Percentiles rank a stretch among this genome's conserved stretches.
phyloP scores from a whole-genome alignment of 2,797 vertebrate genomes.

The Phyllotis vaccarum region DNA sequence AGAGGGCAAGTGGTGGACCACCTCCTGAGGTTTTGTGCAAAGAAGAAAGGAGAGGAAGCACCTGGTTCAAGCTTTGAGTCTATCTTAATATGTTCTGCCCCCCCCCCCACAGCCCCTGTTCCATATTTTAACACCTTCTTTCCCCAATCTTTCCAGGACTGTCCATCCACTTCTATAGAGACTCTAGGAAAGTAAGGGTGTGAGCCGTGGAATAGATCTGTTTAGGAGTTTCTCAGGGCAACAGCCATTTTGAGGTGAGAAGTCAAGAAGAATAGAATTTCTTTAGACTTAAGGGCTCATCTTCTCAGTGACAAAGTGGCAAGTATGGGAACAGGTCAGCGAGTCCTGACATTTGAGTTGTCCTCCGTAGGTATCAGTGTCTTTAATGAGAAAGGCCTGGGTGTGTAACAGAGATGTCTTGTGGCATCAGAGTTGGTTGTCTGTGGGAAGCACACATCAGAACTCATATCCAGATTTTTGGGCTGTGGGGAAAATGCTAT shows the following conservation, averaged over 20 bases:
- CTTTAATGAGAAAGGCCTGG: background rate
- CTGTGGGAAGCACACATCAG: background rate
- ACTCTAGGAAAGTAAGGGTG: background rate
- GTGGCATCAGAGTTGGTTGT: background rate
- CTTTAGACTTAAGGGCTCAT: background rate
- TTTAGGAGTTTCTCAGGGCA: background rate
- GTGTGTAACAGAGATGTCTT: background rate
- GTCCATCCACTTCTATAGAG: background rate
- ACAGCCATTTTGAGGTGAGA: conserved; percentile 9
- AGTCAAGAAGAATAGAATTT: background rate
- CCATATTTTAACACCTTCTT: background rate
- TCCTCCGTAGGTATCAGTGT: background rate
- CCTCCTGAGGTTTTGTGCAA: background rate
- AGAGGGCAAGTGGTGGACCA: background rate
- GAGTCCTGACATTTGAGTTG: background rate
- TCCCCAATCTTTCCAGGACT: background rate
- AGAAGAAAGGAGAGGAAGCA: background rate
- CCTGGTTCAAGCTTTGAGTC: background rate
- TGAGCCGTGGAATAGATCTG: background rate
- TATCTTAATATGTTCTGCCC: background rate
- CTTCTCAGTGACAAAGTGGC: background rate
- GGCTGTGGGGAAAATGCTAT: background rate
- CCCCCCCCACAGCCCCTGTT: background rate
- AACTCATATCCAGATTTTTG: background rate
- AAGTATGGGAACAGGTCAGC: background rate